phyloP scores from a whole-genome alignment of 2,797 vertebrate genomes.

The Australoheros facetus region DNA sequence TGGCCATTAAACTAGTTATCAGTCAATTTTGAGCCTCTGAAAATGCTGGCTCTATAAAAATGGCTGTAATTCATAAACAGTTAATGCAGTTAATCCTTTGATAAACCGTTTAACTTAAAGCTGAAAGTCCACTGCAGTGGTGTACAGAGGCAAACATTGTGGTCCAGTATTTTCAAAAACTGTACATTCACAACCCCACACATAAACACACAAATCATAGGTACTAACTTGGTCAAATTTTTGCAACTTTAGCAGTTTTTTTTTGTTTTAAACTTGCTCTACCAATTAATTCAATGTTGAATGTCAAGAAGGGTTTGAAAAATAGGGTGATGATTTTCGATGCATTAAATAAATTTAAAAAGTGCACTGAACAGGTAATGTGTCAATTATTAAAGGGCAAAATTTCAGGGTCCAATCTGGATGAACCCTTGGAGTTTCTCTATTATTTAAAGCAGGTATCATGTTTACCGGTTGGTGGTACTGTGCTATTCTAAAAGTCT shows the following conservation, averaged over 20 bases:
- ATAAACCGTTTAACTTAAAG: neutral
- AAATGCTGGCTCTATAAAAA: neutral
- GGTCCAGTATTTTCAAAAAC: neutral
- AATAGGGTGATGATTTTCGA: neutral
- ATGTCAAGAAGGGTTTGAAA: slow-evolving; percentile 13
- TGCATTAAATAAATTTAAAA: slow-evolving; percentile 21
- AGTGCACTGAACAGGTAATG: slow-evolving; percentile 2
- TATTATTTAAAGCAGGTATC: neutral
- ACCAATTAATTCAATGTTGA: slow-evolving; percentile 3
- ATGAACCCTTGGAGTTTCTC: neutral
- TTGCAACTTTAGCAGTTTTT: neutral
- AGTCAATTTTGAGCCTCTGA: neutral
- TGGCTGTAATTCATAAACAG: neutral
- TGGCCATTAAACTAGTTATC: neutral
- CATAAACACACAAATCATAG: neutral
- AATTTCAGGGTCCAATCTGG: neutral
- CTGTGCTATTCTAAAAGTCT: neutral
- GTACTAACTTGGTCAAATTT: neutral
- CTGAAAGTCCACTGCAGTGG: neutral
- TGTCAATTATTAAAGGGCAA: slow-evolving; percentile 19
- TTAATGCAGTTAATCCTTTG: neutral
- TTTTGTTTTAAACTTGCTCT: neutral
- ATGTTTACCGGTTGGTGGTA: neutral
- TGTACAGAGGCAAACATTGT: rapidly evolving
- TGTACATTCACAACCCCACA: neutral